A percentile compares a stretch with the other conserved stretches of the same genome.
These are phyloP conservation scores for Nomada fabriciana DNA, from an alignment of 2,888 invertebrate species.

Conservation along the genomic window DNA sequence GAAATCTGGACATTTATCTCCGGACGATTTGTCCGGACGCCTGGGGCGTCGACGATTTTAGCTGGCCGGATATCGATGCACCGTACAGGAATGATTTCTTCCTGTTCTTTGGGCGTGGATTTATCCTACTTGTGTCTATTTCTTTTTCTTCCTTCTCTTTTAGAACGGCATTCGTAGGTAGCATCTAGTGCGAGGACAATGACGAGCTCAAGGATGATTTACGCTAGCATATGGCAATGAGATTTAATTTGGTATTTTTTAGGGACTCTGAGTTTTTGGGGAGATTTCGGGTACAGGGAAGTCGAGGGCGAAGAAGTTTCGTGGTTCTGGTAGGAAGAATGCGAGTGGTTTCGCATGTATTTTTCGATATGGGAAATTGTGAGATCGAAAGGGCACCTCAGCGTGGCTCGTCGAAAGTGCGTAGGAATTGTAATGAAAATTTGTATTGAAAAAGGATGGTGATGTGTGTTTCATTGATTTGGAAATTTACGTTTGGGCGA, in stretches of 20 bases:
- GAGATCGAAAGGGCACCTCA: too few species aligned
- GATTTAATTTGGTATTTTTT: neutral
- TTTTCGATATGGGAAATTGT: too few species aligned
- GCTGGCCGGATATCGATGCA: constrained; percentile 36
- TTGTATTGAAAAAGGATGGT: too few species aligned
- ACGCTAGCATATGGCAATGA: neutral
- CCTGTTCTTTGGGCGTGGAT: constrained; percentile 18
- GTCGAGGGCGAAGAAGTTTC: too few species aligned
- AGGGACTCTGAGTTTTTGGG: neutral
- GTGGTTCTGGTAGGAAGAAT: too few species aligned
- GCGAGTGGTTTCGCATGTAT: too few species aligned
- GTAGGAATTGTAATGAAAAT: too few species aligned
- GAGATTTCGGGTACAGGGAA: neutral
- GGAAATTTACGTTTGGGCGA: too few species aligned
- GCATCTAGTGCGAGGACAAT: constrained; percentile 19
- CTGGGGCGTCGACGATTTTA: constrained; percentile 20
- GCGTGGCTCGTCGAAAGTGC: too few species aligned
- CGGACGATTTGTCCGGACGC: constrained; percentile 77
- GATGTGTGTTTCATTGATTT: too few species aligned
- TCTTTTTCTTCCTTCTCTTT: neutral
- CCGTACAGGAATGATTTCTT: constrained; percentile 9
- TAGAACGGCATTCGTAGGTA: neutral
- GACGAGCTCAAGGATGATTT: constrained; percentile 18
- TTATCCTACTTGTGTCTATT: constrained; percentile 6
- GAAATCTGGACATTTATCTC: constrained; percentile 81